Conservation (phyloP, 2,797 vertebrate genomes). For the Parotocinclus haroldoi region DNA sequence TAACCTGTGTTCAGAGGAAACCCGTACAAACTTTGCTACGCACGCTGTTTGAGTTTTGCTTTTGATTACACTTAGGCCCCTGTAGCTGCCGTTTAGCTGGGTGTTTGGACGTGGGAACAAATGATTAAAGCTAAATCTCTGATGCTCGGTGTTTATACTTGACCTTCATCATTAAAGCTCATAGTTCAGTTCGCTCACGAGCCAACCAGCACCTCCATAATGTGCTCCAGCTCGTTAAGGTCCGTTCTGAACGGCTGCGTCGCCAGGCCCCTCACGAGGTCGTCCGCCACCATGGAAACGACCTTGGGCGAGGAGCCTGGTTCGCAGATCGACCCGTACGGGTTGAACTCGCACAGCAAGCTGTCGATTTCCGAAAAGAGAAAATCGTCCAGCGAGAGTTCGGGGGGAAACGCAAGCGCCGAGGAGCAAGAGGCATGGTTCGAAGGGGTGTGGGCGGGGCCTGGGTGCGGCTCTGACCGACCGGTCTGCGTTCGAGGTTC, state of each 20-base stretch:
- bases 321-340: slow-evolving; percentile 66
- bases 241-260: slow-evolving; percentile 85
- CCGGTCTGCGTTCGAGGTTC: slow-evolving; percentile 51
- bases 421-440: slow-evolving; percentile 47
- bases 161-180: not conserved
- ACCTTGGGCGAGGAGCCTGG: slow-evolving; percentile 71
- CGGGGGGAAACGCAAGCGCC: slow-evolving; percentile 68
- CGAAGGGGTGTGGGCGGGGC: not conserved
- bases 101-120: not conserved
- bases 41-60: too few relatives aligned
- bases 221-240: slow-evolving; percentile 88
- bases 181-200: slow-evolving; percentile 61
- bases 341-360: slow-evolving; percentile 86
- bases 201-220: slow-evolving; percentile 90
- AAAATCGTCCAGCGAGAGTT: slow-evolving; percentile 86
- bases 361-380: slow-evolving; percentile 89
- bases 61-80: too few relatives aligned
- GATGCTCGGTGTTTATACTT: too few relatives aligned
- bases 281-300: slow-evolving; percentile 75
- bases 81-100: too few relatives aligned
- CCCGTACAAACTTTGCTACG: too few relatives aligned
- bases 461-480: not conserved
- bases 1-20: too few relatives aligned
- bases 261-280: slow-evolving; percentile 81
- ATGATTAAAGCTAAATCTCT: not conserved